These are phyloP conservation scores for Anticlea derivata DNA, from an alignment of 2,888 invertebrate genomes.

Conservation along the genomic window DNA sequence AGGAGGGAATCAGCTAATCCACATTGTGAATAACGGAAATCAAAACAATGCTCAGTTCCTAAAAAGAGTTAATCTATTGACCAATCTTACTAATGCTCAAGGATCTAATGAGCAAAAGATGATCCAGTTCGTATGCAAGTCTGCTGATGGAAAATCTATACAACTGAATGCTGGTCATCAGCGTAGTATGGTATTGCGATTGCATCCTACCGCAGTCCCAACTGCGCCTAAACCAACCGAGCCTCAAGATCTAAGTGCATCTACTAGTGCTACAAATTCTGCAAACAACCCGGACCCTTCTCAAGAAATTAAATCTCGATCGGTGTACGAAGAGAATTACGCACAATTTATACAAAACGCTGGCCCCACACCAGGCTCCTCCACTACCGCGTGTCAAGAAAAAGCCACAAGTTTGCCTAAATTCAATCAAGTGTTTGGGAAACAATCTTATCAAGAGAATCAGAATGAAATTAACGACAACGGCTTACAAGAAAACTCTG, in stretches of 20 bases:
- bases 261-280: constrained; percentile 43
- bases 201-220: constrained; percentile 64
- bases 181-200: constrained; percentile 77
- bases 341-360: constrained; percentile 81
- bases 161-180: constrained; percentile 82
- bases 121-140: constrained; percentile 86
- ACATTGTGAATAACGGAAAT: constrained; percentile 75
- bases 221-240: constrained; percentile 52
- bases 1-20: constrained; percentile 75
- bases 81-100: constrained; percentile 75
- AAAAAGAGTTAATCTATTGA: constrained; percentile 77
- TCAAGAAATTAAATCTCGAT: constrained; percentile 77
- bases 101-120: constrained; percentile 79
- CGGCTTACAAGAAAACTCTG: constrained; percentile 47
- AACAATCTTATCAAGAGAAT: constrained; percentile 85
- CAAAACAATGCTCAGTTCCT: constrained; percentile 72
- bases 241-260: constrained; percentile 54
- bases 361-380: constrained; percentile 9
- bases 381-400: constrained; percentile 53
- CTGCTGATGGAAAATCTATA: constrained; percentile 83
- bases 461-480: constrained; percentile 52
- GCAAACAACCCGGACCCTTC: constrained; percentile 50
- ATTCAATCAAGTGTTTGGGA: constrained; percentile 91
- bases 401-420: constrained; percentile 86
- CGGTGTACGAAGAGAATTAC: constrained; percentile 82